Evolutionary conservation across 2,113 vertebrate species (phyloP), one percentile per base, ranked within the genome.

Genomic region (Sturnus vulgaris): DNA sequence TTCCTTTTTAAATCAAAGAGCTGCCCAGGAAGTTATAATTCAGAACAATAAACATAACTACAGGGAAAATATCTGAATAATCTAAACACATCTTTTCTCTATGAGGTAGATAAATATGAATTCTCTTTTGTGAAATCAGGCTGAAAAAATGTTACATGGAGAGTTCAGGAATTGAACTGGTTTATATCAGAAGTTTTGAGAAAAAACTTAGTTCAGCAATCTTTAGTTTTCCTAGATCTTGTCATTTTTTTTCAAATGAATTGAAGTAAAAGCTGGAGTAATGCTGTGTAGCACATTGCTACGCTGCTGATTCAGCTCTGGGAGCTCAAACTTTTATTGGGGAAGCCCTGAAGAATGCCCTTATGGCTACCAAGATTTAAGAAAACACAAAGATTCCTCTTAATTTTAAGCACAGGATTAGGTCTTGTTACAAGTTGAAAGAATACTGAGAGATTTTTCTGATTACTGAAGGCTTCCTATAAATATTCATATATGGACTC

Each of bases 401-500:
- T 76, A 55, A 47, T 52, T 90, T 83, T 86, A 89, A 71, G 12
- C 33, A 79, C 12, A 28, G 57, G 28, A 19, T 59, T 59, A 75
- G 7, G 20, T 84, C 46, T 70, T 52, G 30, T 84, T 82, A 63
- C 40, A 79, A 88, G 30, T 22, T 87, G 47, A 79, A 92, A 92
- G n/a, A 25, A 42, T 30, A 40, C 46, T 68, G 57, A 53, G 88
- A 91, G 77, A 71, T 89, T 85, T 86, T 73, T 13, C 52, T 92
- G 47, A 71, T 81, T 88, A 70, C 53, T 14, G 11, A 90, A 86
- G 42, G 61, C 44, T 92, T 91, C 27, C 37, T 81, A 75, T 86
- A 92, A 94, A 90, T 90, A 93, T 84, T 84, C 44, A 94, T 81
- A 60, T 78, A 21, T 68, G 77, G 84, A 42, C 25, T 49, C 28